Evolutionary conservation across 2,113 vertebrate species (phyloP).

Genomic region (Syngnathus typhle): DNA sequence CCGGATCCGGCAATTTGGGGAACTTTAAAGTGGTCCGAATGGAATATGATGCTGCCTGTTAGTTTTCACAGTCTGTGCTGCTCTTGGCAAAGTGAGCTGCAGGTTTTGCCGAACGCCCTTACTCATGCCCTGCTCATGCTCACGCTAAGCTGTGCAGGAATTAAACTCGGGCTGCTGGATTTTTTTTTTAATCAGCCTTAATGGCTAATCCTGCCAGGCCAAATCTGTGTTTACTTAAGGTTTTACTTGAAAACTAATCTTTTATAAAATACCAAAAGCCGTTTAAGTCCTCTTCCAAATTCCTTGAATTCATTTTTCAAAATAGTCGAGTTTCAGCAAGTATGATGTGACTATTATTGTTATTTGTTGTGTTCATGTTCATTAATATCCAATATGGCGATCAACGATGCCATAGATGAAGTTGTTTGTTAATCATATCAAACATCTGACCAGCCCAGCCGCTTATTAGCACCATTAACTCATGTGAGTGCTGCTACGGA

Average conservation of each 20-base stretch:
- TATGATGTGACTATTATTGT: no score
- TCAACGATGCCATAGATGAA: background rate
- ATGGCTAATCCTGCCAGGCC: slow-evolving; percentile 2
- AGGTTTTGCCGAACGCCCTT: slow-evolving; percentile 17
- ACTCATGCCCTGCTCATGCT: slow-evolving; percentile 11
- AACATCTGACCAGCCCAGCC: background rate
- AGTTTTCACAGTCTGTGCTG: slow-evolving; percentile 26
- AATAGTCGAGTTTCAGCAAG: no score
- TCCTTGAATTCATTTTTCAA: background rate
- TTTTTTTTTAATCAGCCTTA: slow-evolving; percentile 9
- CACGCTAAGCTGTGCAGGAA: slow-evolving; percentile 8
- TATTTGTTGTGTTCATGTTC: background rate
- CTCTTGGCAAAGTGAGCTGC: slow-evolving; percentile 23
- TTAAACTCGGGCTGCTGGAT: slow-evolving; percentile 2
- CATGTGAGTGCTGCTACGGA: background rate
- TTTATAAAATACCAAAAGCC: background rate
- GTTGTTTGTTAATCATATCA: background rate
- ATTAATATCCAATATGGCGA: background rate
- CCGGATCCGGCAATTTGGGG: slow-evolving; percentile 18
- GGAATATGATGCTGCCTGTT: slow-evolving; percentile 43
- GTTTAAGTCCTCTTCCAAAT: background rate
- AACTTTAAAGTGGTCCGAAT: slow-evolving; percentile 45
- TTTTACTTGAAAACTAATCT: slow-evolving; percentile 8
- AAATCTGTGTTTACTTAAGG: slow-evolving; percentile 9
- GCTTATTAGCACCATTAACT: background rate